These are phyloP conservation scores for Beroe ovata DNA, from an alignment of 37 sponge, comb jelly and placozoan species.

Conservation along the genomic window DNA sequence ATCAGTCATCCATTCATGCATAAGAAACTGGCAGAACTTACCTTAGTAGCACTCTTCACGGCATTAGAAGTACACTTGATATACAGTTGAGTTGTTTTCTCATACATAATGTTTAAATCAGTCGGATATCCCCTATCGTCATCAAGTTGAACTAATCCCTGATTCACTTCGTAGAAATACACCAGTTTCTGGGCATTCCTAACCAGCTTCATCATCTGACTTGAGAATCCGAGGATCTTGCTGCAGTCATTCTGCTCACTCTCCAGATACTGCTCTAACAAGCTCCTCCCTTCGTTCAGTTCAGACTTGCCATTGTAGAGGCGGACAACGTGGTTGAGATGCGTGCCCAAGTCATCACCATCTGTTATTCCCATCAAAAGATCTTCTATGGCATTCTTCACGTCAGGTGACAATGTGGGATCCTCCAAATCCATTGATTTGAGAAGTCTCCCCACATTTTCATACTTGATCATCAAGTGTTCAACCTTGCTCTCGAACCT, in stretches of 20 bases:
- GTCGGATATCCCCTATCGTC: conserved; percentile 18
- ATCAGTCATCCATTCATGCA: too few species aligned
- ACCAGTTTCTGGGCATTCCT: neutral
- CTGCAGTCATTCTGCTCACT: conserved; percentile 5
- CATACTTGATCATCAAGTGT: neutral
- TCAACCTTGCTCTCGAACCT: neutral
- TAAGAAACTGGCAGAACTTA: too few species aligned
- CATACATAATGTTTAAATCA: neutral
- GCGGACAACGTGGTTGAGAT: neutral
- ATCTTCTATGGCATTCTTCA: neutral
- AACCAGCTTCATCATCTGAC: neutral
- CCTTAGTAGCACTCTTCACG: neutral
- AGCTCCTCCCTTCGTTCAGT: neutral
- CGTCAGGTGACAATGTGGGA: neutral
- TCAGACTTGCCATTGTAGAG: neutral
- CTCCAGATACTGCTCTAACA: neutral
- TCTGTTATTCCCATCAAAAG: neutral
- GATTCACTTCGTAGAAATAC: conserved; percentile 8
- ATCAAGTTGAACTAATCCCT: neutral
- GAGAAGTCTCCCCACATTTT: neutral
- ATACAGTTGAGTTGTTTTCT: neutral
- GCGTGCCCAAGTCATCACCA: neutral
- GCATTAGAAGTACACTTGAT: neutral
- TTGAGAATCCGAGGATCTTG: neutral
- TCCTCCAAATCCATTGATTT: neutral